phyloP scores from a whole-genome alignment of 1,140 invertebrate genomes.

The Oscheius sp. region DNA sequence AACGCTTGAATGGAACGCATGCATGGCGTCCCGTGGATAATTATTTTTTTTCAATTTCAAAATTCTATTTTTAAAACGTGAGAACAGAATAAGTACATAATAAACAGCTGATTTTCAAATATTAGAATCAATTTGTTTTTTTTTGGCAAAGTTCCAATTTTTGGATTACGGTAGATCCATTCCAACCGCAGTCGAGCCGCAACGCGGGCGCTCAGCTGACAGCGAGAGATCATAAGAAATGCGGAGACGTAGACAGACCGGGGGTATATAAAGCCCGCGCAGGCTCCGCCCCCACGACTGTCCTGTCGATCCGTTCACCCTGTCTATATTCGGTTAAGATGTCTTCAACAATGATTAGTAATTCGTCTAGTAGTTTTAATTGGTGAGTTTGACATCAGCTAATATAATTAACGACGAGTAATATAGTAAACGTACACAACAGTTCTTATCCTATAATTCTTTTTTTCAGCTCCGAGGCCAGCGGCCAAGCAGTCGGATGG shows the following conservation, averaged over 20 bases:
- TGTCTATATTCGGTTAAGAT: neutral
- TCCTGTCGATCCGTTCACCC: slow-evolving; percentile 6
- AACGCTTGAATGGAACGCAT: no score
- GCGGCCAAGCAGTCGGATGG: slow-evolving; percentile 19
- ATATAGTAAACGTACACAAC: no score
- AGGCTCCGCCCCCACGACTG: neutral
- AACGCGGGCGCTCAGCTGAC: neutral
- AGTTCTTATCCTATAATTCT: no score
- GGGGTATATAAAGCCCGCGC: neutral
- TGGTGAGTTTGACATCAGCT: neutral
- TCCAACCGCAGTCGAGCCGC: no score
- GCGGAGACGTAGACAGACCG: neutral
- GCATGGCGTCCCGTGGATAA: no score
- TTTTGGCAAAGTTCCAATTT: neutral
- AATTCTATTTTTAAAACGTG: neutral
- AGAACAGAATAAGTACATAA: neutral
- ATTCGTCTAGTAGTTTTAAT: slow-evolving; percentile 2
- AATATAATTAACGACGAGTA: no score
- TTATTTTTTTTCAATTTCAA: neutral
- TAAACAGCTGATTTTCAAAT: neutral
- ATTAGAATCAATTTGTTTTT: neutral
- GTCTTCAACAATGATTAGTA: slow-evolving; percentile 7
- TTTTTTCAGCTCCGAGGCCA: neutral
- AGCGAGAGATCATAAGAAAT: neutral
- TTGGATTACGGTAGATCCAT: neutral